Base-by-base conservation (phyloP, 2,797 vertebrate genomes). In the Pempheris klunzingeri region DNA sequence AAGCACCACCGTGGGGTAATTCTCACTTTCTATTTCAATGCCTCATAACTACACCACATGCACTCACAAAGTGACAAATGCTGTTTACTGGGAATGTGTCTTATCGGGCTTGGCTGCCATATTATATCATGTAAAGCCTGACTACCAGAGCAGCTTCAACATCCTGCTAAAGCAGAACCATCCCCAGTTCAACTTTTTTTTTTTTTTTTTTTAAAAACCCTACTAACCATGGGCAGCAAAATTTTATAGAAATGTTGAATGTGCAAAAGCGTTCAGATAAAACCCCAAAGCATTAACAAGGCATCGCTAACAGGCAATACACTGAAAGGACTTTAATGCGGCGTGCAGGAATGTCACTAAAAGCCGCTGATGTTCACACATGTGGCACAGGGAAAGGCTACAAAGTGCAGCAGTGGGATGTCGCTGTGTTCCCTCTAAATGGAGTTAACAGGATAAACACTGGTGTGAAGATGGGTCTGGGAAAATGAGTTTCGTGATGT, bases 401-500 rank as follows among this genome's bases (percentile, higher is more conserved):
- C 12, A 32, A 68, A 82, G 63, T 57, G 52, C 28, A 57, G 82
- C 74, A 34, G 71, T 38, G 58, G 54, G 44, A 53, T 32, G 38
- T 9, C 17, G 12, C 66, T 39, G 41, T 28, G 69, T 74, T 81
- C 44, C 71, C 71, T 76, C 62, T 84, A 60, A 87, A 83, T 77
- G 65, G 80, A 74, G 83, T 62, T 63, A 85, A 86, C 70, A 52
- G 85, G 58, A 85, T 90, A 86, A 91, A 93, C 80, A 78, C 50
- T 73, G 77, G 65, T 71, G 80, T 80, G 77, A 74, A 71, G 87
- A 89, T 75, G 78, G 47, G 75, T 80, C 62, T 41, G 77, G 59
- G 76, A 79, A 81, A 89, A 88, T 79, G 39, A 83, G 78, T 71
- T 87, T 64, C 49, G 82, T 72, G 74, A 88, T 78, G 88, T 93